These are phyloP conservation scores for Pyrrhia umbra DNA, from an alignment of 2,888 invertebrate species.

Conservation along the genomic window DNA sequence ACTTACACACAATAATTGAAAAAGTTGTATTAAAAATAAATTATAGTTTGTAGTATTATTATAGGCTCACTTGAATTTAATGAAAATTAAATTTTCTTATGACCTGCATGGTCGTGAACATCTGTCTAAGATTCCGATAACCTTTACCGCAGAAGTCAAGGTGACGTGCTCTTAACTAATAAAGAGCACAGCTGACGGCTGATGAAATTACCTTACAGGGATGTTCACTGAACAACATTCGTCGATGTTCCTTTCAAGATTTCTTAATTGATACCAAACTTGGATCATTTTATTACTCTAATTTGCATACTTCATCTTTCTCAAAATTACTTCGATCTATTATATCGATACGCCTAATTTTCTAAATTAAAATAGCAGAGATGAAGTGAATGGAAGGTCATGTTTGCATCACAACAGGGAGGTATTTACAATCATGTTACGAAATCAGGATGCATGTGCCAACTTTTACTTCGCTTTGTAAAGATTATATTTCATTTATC, in stretches of 20 bases:
- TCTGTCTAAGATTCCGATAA: conserved; percentile 24
- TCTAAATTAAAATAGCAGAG: conserved; percentile 33
- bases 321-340: conserved; percentile 22
- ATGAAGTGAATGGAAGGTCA: conserved; percentile 52
- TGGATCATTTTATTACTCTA: conserved; percentile 40
- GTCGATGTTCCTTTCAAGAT: conserved; percentile 18
- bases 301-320: conserved; percentile 7
- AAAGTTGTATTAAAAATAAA: background rate
- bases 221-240: background rate
- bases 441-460: conserved; percentile 45
- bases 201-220: conserved; percentile 41
- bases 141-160: conserved; percentile 28
- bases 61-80: background rate
- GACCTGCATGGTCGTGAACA: conserved; percentile 9
- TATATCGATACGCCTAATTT: conserved; percentile 33
- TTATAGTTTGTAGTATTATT: too few species aligned
- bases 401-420: conserved; percentile 37
- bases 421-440: conserved; percentile 20
- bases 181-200: conserved; percentile 19
- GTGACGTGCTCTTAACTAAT: conserved; percentile 21
- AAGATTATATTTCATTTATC: conserved; percentile 22
- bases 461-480: conserved; percentile 41
- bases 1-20: too few species aligned
- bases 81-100: background rate
- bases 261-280: conserved; percentile 27